Evolutionary conservation across 1,140 invertebrate species (phyloP), one percentile per base, ranked within the genome.

Genomic region (Leptonema lineaticorne): DNA sequence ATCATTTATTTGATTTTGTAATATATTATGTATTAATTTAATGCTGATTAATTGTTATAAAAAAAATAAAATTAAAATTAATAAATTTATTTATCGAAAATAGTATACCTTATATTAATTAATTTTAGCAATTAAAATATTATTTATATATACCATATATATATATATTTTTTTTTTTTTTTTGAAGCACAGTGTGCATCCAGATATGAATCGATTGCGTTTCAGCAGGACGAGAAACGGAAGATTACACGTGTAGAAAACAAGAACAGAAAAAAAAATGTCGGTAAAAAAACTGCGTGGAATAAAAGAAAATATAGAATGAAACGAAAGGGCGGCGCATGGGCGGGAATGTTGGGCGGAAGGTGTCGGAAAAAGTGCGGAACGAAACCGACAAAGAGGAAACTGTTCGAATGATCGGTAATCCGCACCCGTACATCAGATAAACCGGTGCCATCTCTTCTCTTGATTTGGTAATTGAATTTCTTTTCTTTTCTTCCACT

Each of bases 401-500:
- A 46, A 20, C 53, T 24, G 45, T 41, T 41, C 29, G 58, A 68
- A 62, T 57, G 57, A 68, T 62, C 57, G 53, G 57, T 68, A 63
- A 67, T 30, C 18, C 29, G 57, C 53, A 57, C 46, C 57, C 64
- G 65, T 48, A 46, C 65, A 57, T 57, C 65, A 57, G 56, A 67
- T 67, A 67, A 53, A 59, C 37, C 59, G 22, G 58, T 3, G 26
- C 28, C 33, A 20, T 45, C 50, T 45, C 11, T 16, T 9, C 16
- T 24, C 53, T 29, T 67, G 65, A 67, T 67, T 67, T 58, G 65
- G 65, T 67, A 67, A 67, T 67, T 67, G 29, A 58, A 67, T 67
- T 67, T 67, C 28, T 33, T 60, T 24, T 58, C 53, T 67, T 60
- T n/a, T 50, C 45, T 65, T 58, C 18, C 26, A 46, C 37, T n/a